A percentile compares a stretch with the other conserved stretches of the same genome.
phyloP scores from a whole-genome alignment of 2,113 vertebrate genomes.

The Callipepla squamata region DNA sequence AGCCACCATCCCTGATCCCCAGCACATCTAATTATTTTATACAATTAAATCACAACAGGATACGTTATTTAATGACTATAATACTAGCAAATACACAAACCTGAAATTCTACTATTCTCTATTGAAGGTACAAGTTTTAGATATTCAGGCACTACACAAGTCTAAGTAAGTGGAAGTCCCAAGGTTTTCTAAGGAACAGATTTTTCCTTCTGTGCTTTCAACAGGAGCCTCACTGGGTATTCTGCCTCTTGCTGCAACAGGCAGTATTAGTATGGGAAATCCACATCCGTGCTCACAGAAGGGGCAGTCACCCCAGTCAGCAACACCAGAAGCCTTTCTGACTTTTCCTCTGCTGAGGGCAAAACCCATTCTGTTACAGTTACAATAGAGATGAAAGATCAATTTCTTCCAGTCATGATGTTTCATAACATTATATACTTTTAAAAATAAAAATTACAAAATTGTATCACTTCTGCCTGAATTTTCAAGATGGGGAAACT shows the following conservation, averaged over 20 bases:
- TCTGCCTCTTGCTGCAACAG: neutral
- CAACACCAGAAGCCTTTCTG: neutral
- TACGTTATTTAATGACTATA: constrained; percentile 7
- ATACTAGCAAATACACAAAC: neutral
- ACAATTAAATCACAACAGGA: neutral
- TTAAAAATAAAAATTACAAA: neutral
- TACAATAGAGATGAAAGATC: neutral
- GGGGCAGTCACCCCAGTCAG: neutral
- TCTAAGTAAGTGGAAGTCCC: neutral
- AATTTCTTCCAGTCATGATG: neutral
- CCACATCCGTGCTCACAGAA: neutral
- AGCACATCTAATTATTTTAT: constrained; percentile 38
- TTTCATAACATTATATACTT: neutral
- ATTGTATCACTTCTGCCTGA: neutral
- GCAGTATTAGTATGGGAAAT: neutral
- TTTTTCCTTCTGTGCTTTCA: constrained; percentile 1
- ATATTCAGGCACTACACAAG: neutral
- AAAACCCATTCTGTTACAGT: neutral
- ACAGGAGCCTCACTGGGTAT: neutral
- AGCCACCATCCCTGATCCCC: constrained; percentile 14
- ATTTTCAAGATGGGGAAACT: neutral
- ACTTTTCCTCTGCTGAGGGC: neutral
- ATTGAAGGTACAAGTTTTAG: neutral
- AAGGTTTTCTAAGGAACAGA: neutral
- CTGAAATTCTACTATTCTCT: neutral